Base-by-base conservation (phyloP, 2,888 invertebrate genomes). In the Tyria jacobaeae region DNA sequence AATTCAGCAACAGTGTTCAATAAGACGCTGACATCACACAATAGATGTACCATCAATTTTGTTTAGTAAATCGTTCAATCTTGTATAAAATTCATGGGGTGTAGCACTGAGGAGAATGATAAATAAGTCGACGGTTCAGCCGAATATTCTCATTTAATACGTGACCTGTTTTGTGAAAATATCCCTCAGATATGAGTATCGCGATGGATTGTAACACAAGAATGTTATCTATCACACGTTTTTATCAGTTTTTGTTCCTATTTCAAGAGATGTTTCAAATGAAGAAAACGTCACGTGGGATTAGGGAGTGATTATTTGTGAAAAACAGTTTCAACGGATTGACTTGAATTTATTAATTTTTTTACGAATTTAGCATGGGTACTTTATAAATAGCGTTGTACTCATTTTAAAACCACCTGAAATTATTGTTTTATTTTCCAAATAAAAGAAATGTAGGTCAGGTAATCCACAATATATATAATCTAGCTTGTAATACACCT, bases 111-210 rank as follows among this genome's bases (percentile, higher is more conserved):
- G 88, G 85, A 86, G 93, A 91, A 94, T 94, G 94, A 94, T 94
- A 93, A 93, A 94, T 94, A 94, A 92, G 92, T 87, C 83, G 81
- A 90, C 88, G 92, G 90, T 89, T 91, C 86, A 89, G 85, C 91
- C 92, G 90, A 94, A 93, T 94, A 94, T 93, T 93, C 93, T 92
- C 93, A 94, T 94, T 92, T 93, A 92, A 89, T 92, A 94, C 93
- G 93, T 94, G 93, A 92, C 93, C 88, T 91, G 93, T 90, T 93
- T 93, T 84, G 88, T 83, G 89, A 91, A 89, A 88, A 90, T 87
- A 88, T 83, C 85, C 71, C 82, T 82, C 81, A 83, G 88, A 93
- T 91, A 90, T 91, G 90, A 88, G 90, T 89, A 89, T 89, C 86
- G 82, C 87, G 83, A 88, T 87, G 85, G 86, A 84, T 87, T 87